phyloP scores from a whole-genome alignment of 2,113 vertebrate species.

The Spea multiplicata region DNA sequence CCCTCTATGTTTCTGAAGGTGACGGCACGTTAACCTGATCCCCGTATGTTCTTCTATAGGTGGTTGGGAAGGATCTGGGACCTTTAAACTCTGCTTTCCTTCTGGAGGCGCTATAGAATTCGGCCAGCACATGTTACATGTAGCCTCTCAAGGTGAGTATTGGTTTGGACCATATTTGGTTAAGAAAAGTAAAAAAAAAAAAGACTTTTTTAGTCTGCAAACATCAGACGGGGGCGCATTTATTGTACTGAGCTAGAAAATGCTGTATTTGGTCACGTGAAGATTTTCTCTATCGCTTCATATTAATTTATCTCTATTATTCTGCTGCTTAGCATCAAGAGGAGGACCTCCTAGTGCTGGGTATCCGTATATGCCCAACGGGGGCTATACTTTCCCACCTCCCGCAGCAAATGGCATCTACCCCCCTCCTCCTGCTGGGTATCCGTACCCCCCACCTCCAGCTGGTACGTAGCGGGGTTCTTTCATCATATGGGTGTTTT shows the following conservation, averaged over 20 bases:
- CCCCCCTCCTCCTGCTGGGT: slow-evolving; percentile 73
- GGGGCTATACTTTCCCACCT: slow-evolving; percentile 77
- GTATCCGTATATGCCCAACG: slow-evolving; percentile 89
- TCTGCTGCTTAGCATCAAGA: slow-evolving; percentile 77
- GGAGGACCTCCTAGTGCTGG: slow-evolving; percentile 79
- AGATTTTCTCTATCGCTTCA: no score
- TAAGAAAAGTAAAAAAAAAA: no score
- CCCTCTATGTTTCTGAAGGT: no score
- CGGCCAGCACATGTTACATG: slow-evolving; percentile 90
- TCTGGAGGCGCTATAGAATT: slow-evolving; percentile 95
- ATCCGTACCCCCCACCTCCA: slow-evolving; percentile 78
- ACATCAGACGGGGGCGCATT: no score
- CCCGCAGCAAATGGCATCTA: slow-evolving; percentile 82
- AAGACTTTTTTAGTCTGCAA: no score
- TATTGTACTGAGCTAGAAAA: no score
- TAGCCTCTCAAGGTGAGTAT: slow-evolving; percentile 85
- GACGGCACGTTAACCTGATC: no score
- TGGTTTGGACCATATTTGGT: not conserved
- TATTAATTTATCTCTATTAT: not conserved
- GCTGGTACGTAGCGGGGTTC: slow-evolving; percentile 63
- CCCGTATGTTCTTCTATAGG: slow-evolving; percentile 62
- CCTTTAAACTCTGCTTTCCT: slow-evolving; percentile 82
- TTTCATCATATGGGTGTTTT: not conserved
- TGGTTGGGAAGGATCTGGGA: slow-evolving; percentile 88
- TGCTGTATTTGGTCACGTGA: no score